Conservation (phyloP, 2,888 invertebrate species). For the Macrosiphum euphorbiae region DNA sequence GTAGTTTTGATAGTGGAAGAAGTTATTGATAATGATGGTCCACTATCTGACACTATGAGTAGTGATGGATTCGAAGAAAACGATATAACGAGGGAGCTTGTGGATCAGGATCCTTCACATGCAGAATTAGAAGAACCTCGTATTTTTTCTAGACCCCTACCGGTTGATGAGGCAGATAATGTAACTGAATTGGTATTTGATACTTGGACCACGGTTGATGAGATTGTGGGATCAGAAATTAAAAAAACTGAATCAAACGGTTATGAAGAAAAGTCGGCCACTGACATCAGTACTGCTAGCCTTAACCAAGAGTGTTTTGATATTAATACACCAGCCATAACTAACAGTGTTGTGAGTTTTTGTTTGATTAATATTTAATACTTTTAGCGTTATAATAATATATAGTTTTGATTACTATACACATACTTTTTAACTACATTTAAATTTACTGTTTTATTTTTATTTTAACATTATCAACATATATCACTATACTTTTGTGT, state of each 20-base stretch:
- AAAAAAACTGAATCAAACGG: conserved; percentile 22
- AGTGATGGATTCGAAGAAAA: conserved; percentile 49
- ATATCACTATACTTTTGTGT: conserved; percentile 1
- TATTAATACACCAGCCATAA: conserved; percentile 53
- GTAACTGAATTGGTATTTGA: conserved; percentile 64
- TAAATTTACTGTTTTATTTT: not conserved
- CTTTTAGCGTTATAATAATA: not conserved
- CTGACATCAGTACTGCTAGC: conserved; percentile 39
- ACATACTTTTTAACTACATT: not conserved
- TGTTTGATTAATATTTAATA: conserved; percentile 48
- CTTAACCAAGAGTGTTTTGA: conserved; percentile 60
- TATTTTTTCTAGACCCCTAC: conserved; percentile 53
- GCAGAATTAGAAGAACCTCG: conserved; percentile 49
- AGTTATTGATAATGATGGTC: conserved; percentile 36
- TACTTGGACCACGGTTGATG: conserved; percentile 64
- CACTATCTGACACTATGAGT: conserved; percentile 48
- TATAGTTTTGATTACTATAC: not conserved
- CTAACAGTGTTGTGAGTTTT: conserved; percentile 59
- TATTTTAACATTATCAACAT: not conserved
- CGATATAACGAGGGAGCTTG: not conserved
- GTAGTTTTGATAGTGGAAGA: conserved; percentile 16
- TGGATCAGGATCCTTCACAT: conserved; percentile 2
- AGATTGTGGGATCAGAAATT: not conserved
- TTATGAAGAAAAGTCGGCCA: conserved; percentile 12
- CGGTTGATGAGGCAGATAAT: conserved; percentile 46